Conservation (phyloP, 2,888 invertebrate species). For the Microplitis manilae region DNA sequence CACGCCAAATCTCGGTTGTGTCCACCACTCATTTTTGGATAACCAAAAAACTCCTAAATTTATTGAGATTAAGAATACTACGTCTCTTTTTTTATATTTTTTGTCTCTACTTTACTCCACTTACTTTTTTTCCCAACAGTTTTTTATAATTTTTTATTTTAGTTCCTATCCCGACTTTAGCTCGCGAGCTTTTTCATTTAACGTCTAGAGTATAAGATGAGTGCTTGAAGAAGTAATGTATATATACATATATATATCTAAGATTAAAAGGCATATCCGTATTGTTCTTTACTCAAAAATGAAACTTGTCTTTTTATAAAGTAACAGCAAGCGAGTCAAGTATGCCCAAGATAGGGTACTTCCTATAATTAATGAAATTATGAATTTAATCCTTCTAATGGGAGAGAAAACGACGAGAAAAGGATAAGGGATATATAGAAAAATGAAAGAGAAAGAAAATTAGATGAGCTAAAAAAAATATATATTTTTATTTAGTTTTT, state of each 20-base stretch:
- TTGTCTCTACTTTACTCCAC: not conserved
- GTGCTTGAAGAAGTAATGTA: conserved; percentile 16
- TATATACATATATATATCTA: not conserved
- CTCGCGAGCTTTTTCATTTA: conserved; percentile 6
- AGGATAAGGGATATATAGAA: not conserved
- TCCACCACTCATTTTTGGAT: conserved; percentile 6
- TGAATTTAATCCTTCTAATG: conserved; percentile 1
- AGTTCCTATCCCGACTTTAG: not conserved
- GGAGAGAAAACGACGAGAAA: not conserved
- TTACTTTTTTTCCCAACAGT: not conserved
- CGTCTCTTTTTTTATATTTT: conserved; percentile 2
- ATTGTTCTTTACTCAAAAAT: conserved; percentile 1
- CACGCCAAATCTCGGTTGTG: conserved; percentile 15
- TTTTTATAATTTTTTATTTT: conserved; percentile 15
- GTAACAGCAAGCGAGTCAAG: not conserved
- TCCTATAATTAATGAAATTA: not conserved
- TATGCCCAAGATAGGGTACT: not conserved
- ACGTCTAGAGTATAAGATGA: conserved; percentile 5
- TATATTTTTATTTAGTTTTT: not conserved
- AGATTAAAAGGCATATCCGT: conserved; percentile 1
- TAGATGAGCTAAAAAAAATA: not conserved
- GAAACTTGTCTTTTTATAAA: not conserved
- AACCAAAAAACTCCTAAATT: conserved; percentile 5
- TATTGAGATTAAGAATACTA: not conserved
- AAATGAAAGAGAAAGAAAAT: not conserved